Conservation (phyloP, 2,113 vertebrate genomes). For the Caretta caretta region DNA sequence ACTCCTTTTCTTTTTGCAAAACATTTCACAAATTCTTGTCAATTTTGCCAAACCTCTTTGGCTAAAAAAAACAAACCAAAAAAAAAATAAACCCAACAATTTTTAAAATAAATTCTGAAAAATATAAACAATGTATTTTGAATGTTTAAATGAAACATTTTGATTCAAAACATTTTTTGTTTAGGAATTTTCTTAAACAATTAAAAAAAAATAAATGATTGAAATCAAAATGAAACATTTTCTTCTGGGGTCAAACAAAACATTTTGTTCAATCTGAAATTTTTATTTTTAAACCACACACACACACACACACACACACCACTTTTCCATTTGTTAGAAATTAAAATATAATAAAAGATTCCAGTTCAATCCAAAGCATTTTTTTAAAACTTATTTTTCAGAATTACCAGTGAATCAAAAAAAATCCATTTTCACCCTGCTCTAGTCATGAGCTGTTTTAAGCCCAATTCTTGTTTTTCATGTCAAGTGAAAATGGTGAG, state of each 20-base stretch:
- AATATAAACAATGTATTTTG: background rate
- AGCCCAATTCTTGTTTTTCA: background rate
- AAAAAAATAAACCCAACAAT: background rate
- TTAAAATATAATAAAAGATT: background rate
- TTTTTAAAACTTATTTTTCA: too few relatives aligned
- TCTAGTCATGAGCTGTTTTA: background rate
- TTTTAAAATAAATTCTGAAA: background rate
- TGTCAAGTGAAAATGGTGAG: background rate
- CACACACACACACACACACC: too few relatives aligned
- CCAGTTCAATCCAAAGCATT: background rate
- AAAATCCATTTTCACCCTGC: background rate
- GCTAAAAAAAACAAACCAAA: background rate
- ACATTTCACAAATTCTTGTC: background rate
- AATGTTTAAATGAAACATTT: background rate
- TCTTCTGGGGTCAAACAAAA: too few relatives aligned
- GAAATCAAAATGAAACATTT: too few relatives aligned
- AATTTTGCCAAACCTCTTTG: background rate
- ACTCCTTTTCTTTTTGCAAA: too few relatives aligned
- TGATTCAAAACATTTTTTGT: background rate
- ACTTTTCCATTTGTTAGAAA: background rate
- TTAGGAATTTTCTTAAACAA: too few relatives aligned
- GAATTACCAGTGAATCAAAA: background rate
- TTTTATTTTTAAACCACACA: too few relatives aligned
- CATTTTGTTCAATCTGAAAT: too few relatives aligned
- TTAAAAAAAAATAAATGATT: too few relatives aligned